Base-by-base conservation (phyloP, 2,888 invertebrate species). In the Tolmerus cingulatus region DNA sequence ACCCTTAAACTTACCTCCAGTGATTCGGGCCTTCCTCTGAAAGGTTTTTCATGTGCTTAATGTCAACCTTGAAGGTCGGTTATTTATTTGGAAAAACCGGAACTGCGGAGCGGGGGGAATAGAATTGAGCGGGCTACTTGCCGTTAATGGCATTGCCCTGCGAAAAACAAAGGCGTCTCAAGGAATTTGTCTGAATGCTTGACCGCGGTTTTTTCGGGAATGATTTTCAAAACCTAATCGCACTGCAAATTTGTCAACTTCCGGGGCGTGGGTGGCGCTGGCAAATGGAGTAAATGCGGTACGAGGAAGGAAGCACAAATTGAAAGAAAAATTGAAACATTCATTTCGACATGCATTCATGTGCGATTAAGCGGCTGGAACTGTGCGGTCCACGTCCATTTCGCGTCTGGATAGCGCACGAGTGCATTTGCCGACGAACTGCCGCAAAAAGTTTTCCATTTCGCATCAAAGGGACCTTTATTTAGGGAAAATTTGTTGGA, bases 41-140 rank as follows among this genome's bases (percentile, higher is more conserved):
- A 84, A 84, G 82, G 82, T 84, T 84, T 84, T 84, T 84, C 82
- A 84, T 84, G 82, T 84, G 82, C 82, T 84, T 84, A 84, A 84
- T 84, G 82, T 84, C 82, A 84, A 84, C 82, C 82, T 40, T 66
- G 82, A 84, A 84, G 82, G 82, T 66, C 82, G 82, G 82, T 84
- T 66, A 84, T 84, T 84, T 84, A 84, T 84, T 66, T 84, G 9
- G 57, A 46, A 46, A 66, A 66, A 19, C 57, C 57, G 40, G 66
- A 84, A 66, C 66, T 66, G 14, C 40, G 66, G 34, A 82, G 27
- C 23, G 51, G 55, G n/a, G 14, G 30, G 34, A n/a, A 79, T 46
- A 51, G 30, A 79, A 79, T 16, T 51, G 51, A 79, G 16, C 46
- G 27, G 27, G 30, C 27, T 51, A 40, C 51, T 27, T 16, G n/a